A percentile compares a stretch with the other conserved stretches of the same genome.
Evolutionary conservation across 2,888 invertebrate species (phyloP).

Genomic region (Philereme transversata): DNA sequence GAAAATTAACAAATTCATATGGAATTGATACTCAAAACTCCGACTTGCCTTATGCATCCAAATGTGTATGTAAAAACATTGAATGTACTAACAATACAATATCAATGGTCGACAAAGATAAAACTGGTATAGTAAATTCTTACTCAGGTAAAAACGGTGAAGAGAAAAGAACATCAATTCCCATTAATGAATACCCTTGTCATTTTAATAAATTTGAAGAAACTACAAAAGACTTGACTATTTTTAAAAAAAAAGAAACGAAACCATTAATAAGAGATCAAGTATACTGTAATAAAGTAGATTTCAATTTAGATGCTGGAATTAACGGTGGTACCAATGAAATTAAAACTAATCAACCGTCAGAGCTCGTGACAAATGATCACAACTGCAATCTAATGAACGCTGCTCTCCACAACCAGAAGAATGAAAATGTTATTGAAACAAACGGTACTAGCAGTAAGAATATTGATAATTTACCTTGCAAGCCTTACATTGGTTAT

Average conservation of each 20-base stretch:
- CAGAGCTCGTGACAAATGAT: slow-evolving; percentile 1
- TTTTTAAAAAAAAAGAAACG: slow-evolving; percentile 1
- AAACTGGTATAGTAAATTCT: slow-evolving; percentile 1
- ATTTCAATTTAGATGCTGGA: background rate
- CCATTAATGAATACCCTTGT: slow-evolving; percentile 1
- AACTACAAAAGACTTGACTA: background rate
- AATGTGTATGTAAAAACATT: slow-evolving; percentile 19
- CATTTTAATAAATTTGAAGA: slow-evolving; percentile 2
- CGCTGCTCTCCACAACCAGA: slow-evolving; percentile 3
- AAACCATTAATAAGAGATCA: background rate
- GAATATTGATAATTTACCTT: background rate
- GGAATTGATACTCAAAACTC: background rate
- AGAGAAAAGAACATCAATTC: background rate
- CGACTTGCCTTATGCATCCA: slow-evolving; percentile 21
- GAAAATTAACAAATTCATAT: background rate
- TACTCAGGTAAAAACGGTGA: background rate
- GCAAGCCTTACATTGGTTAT: slow-evolving; percentile 56
- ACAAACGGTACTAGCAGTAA: slow-evolving; percentile 1
- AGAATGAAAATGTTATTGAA: slow-evolving; percentile 8
- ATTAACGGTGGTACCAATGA: background rate
- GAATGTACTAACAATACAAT: slow-evolving; percentile 17
- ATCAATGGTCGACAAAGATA: slow-evolving; percentile 3
- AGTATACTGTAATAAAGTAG: background rate
- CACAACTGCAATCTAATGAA: background rate
- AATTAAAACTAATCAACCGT: slow-evolving; percentile 1